Evolutionary conservation across 2,888 invertebrate genomes (phyloP).

Genomic region (Theretra japonica): DNA sequence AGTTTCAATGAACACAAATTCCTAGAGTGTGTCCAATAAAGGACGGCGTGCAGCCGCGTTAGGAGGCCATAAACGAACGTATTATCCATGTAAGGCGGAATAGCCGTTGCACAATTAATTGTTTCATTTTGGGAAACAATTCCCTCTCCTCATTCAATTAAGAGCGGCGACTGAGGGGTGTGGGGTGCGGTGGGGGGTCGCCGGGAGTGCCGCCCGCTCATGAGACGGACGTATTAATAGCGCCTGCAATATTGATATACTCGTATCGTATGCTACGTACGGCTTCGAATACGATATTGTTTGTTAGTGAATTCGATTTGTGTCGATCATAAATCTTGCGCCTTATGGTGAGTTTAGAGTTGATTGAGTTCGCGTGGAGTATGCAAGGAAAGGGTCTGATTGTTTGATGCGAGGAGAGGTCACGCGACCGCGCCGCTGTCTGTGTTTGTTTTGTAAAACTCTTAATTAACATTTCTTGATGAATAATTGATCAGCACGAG

Average conservation of each 20-base stretch:
- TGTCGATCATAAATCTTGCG: slow-evolving; percentile 85
- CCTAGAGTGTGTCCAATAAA: slow-evolving; percentile 83
- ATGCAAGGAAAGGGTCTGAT: slow-evolving; percentile 53
- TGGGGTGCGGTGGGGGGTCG: slow-evolving; percentile 51
- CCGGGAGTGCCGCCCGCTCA: slow-evolving; percentile 72
- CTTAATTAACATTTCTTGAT: slow-evolving; percentile 69
- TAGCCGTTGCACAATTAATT: slow-evolving; percentile 86
- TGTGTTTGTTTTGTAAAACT: slow-evolving; percentile 41
- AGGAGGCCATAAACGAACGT: slow-evolving; percentile 85
- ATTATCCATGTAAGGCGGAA: slow-evolving; percentile 85
- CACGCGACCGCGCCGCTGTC: slow-evolving; percentile 12
- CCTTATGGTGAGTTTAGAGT: slow-evolving; percentile 81
- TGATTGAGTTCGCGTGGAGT: slow-evolving; percentile 77
- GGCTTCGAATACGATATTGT: slow-evolving; percentile 83
- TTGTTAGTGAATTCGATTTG: slow-evolving; percentile 84
- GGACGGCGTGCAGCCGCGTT: slow-evolving; percentile 84
- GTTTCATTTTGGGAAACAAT: slow-evolving; percentile 86
- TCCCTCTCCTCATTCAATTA: slow-evolving; percentile 86
- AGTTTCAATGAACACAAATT: slow-evolving; percentile 84
- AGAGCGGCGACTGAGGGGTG: slow-evolving; percentile 81
- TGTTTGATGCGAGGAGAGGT: slow-evolving; percentile 32
- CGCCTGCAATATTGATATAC: slow-evolving; percentile 85
- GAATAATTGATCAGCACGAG: slow-evolving; percentile 67
- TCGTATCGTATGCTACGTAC: slow-evolving; percentile 80
- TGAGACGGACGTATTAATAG: slow-evolving; percentile 85